phyloP scores from a whole-genome alignment of 2,888 invertebrate species.

The Drosophila mulleri region DNA sequence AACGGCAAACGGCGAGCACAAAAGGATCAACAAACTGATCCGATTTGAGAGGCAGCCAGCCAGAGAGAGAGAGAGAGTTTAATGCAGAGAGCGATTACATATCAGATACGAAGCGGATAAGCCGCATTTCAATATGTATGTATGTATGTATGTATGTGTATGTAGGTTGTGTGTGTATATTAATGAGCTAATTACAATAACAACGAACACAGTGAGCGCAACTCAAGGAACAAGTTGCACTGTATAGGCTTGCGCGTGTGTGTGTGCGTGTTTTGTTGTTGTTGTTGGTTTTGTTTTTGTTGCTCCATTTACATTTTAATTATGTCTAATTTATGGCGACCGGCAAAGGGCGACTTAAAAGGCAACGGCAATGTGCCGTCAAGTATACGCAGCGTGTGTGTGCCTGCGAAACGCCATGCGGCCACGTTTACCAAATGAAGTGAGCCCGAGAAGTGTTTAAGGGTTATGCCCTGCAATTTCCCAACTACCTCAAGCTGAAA shows the following conservation, averaged over 20 bases:
- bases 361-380: slow-evolving; percentile 43
- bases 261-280: too few relatives aligned
- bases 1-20: slow-evolving; percentile 4
- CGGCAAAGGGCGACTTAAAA: slow-evolving; percentile 48
- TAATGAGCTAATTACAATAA: background rate
- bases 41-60: background rate
- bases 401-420: slow-evolving; percentile 18
- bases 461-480: slow-evolving; percentile 28
- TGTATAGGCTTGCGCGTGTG: background rate
- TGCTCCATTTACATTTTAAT: slow-evolving; percentile 70
- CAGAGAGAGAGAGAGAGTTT: background rate
- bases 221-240: slow-evolving; percentile 16
- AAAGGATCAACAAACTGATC: slow-evolving; percentile 44
- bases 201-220: slow-evolving; percentile 23
- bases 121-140: background rate
- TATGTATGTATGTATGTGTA: background rate
- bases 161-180: background rate
- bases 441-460: slow-evolving; percentile 14
- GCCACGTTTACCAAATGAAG: slow-evolving; percentile 23
- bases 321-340: slow-evolving; percentile 66
- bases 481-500: slow-evolving; percentile 36
- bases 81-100: background rate
- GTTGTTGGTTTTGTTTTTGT: slow-evolving; percentile 17
- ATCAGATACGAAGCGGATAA: slow-evolving; percentile 7
- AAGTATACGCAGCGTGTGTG: slow-evolving; percentile 51